Conservation (phyloP, 1,140 invertebrate species). For the Drosophila novamexicana region DNA sequence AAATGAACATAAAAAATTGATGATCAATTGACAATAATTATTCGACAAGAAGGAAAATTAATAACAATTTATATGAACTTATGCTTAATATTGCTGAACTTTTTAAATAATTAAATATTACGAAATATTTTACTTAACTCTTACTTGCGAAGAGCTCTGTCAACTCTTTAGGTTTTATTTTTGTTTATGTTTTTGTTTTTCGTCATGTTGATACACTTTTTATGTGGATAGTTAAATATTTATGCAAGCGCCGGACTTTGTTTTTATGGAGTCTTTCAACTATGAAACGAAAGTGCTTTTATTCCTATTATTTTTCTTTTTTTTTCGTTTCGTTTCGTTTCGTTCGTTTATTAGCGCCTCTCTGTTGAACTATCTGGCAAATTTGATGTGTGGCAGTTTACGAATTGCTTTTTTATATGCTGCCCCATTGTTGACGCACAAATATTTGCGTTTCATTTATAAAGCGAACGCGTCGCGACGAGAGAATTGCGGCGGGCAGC, state of each 20-base stretch:
- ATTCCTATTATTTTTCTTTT: conserved; percentile 4
- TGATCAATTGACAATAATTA: not conserved
- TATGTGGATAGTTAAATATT: conserved; percentile 1
- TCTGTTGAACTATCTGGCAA: conserved; percentile 9
- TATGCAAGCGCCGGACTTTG: not conserved
- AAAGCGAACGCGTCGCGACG: conserved; percentile 26
- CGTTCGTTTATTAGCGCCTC: not conserved
- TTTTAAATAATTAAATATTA: no score
- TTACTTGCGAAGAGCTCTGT: not conserved
- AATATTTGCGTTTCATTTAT: conserved; percentile 77
- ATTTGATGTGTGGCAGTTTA: conserved; percentile 51
- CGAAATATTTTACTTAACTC: no score
- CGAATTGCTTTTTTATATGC: conserved; percentile 56
- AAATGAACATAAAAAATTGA: not conserved
- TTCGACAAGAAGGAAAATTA: not conserved
- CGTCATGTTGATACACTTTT: not conserved
- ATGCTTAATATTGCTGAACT: no score
- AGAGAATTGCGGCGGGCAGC: conserved; percentile 10
- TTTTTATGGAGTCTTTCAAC: conserved; percentile 22
- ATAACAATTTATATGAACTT: not conserved
- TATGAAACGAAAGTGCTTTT: conserved; percentile 12
- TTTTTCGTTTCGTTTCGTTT: not conserved
- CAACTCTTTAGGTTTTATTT: not conserved
- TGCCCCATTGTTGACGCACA: conserved; percentile 65
- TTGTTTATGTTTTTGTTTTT: not conserved